These are phyloP conservation scores for Arctopsyche grandis DNA, from an alignment of 1,140 invertebrate species.

Conservation along the genomic window DNA sequence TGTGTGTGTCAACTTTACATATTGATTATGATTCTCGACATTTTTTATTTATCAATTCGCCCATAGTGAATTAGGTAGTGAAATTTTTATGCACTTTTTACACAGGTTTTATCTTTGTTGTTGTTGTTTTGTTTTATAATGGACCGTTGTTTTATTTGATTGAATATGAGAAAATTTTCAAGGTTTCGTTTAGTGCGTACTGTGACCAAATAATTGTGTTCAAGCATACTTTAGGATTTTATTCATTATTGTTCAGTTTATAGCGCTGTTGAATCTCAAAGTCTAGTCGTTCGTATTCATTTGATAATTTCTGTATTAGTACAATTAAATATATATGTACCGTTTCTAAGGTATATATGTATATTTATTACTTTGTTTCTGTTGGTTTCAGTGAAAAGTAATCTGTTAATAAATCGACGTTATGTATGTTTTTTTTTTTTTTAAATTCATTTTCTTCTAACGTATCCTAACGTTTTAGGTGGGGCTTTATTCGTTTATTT, in stretches of 20 bases:
- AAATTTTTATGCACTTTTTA: conserved; percentile 2
- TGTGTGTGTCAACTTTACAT: too few species aligned
- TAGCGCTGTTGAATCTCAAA: neutral
- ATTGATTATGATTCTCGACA: too few species aligned
- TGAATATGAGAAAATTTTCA: too few species aligned
- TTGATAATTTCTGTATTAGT: neutral
- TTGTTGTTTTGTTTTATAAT: too few species aligned
- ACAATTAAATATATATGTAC: neutral
- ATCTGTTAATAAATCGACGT: too few species aligned
- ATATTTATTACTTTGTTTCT: neutral
- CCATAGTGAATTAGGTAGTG: too few species aligned
- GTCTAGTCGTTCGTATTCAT: conserved; percentile 7
- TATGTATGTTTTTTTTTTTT: too few species aligned
- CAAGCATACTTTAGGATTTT: neutral
- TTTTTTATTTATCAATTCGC: too few species aligned
- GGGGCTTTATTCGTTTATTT: neutral
- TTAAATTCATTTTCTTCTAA: too few species aligned
- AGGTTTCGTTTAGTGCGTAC: too few species aligned
- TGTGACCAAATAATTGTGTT: conserved; percentile 27
- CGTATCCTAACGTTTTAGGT: neutral
- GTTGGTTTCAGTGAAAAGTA: neutral
- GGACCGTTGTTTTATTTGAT: too few species aligned
- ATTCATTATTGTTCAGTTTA: neutral
- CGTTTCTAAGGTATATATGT: neutral
- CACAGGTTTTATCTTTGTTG: too few species aligned